These are phyloP conservation scores for Gila orcuttii DNA, from an alignment of 2,113 vertebrate genomes.

Conservation along the genomic window DNA sequence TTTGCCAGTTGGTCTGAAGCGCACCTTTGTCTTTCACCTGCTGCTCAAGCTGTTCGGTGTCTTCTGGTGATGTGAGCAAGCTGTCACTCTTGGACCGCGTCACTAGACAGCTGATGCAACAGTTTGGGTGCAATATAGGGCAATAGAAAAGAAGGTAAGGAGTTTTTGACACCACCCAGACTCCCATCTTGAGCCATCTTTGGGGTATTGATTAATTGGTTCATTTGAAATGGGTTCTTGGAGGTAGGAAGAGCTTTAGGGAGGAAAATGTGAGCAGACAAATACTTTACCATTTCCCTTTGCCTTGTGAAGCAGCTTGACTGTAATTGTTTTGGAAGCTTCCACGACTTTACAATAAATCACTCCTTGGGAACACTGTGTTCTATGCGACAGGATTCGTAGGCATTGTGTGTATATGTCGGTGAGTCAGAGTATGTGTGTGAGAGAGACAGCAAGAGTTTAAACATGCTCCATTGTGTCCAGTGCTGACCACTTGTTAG, in stretches of 20 bases:
- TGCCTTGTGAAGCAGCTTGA: slow-evolving; percentile 59
- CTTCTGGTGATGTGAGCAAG: slow-evolving; percentile 17
- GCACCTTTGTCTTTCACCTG: slow-evolving; percentile 3
- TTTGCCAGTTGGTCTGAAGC: slow-evolving; percentile 16
- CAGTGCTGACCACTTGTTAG: slow-evolving; percentile 44
- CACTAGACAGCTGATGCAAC: slow-evolving; percentile 10
- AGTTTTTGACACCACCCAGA: not conserved
- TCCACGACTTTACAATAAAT: slow-evolving; percentile 73
- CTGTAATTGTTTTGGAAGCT: slow-evolving; percentile 75
- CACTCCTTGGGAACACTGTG: slow-evolving; percentile 71
- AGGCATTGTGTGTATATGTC: slow-evolving; percentile 48
- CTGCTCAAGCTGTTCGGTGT: not conserved
- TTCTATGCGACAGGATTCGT: slow-evolving; percentile 65
- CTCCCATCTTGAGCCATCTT: slow-evolving; percentile 7
- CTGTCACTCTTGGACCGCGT: not conserved
- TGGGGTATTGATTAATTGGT: slow-evolving; percentile 54
- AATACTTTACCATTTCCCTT: slow-evolving; percentile 64
- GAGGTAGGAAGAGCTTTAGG: slow-evolving; percentile 14
- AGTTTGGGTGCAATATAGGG: not conserved
- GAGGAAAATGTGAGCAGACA: slow-evolving; percentile 37
- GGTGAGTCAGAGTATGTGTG: slow-evolving; percentile 43
- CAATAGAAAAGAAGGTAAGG: slow-evolving; percentile 29
- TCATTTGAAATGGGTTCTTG: slow-evolving; percentile 41
- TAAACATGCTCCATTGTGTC: slow-evolving; percentile 50
- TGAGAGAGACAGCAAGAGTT: slow-evolving; percentile 48